Conservation (phyloP, 2,113 vertebrate species). For the Nothoprocta perdicaria region DNA sequence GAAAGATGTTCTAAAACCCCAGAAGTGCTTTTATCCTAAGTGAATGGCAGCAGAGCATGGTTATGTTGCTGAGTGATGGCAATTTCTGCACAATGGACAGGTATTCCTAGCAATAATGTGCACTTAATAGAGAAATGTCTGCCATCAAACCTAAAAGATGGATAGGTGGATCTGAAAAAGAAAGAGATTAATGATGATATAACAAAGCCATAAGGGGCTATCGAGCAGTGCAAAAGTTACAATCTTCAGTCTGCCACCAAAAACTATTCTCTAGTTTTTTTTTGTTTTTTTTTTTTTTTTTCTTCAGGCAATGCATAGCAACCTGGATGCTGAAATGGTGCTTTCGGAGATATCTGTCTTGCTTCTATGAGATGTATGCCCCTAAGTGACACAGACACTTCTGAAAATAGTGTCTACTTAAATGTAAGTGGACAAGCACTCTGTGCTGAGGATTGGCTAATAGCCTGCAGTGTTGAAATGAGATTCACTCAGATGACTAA, state of each 20-base stretch:
- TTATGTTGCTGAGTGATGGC: neutral
- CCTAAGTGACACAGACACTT: neutral
- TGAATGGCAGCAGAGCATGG: neutral
- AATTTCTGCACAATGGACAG: neutral
- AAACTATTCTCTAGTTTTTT: neutral
- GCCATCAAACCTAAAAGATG: neutral
- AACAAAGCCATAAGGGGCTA: conserved; percentile 15
- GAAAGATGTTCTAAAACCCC: neutral
- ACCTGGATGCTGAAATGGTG: neutral
- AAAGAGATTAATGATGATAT: neutral
- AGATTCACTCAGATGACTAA: neutral
- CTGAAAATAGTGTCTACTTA: neutral
- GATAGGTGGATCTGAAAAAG: neutral
- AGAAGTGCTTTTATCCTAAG: neutral
- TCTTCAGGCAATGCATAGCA: neutral
- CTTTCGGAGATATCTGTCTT: neutral
- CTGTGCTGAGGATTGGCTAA: fast-evolving
- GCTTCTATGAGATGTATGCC: neutral
- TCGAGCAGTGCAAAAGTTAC: neutral
- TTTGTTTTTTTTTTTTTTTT: neutral
- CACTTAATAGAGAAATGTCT: neutral
- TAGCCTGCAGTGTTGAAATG: neutral
- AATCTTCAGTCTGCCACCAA: neutral
- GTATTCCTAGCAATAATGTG: neutral
- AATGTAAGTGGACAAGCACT: neutral